phyloP scores from a whole-genome alignment of 2,797 vertebrate species.

The Malurus splendens region DNA sequence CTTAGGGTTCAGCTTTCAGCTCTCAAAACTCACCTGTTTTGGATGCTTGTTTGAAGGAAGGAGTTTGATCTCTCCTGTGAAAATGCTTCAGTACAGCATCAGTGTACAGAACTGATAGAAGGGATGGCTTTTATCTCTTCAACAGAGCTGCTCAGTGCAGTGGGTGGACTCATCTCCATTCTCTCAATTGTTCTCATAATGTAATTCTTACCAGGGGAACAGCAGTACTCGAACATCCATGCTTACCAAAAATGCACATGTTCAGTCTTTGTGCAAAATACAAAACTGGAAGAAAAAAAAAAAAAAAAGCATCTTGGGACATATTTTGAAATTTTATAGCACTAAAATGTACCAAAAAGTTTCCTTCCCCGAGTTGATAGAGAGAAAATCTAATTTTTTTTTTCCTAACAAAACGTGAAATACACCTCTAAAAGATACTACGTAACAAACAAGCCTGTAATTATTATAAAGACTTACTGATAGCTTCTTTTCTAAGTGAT shows the following conservation, averaged over 20 bases:
- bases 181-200: neutral
- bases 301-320: neutral
- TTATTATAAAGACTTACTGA: neutral
- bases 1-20: neutral
- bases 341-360: neutral
- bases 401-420: neutral
- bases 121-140: neutral
- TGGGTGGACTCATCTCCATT: neutral
- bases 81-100: neutral
- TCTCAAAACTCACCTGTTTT: neutral
- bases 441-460: neutral
- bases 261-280: neutral
- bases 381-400: neutral
- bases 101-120: fast-evolving
- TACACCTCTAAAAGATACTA: neutral
- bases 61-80: neutral
- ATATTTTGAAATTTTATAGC: neutral
- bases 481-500: neutral
- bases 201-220: neutral
- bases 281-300: neutral
- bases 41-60: neutral
- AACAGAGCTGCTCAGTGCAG: neutral
- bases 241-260: neutral
- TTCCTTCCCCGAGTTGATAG: neutral
- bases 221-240: neutral